Percentiles rank a stretch among this genome's conserved stretches.
Evolutionary conservation across 2,113 vertebrate genomes (phyloP).

Genomic region (Sardina pilchardus): DNA sequence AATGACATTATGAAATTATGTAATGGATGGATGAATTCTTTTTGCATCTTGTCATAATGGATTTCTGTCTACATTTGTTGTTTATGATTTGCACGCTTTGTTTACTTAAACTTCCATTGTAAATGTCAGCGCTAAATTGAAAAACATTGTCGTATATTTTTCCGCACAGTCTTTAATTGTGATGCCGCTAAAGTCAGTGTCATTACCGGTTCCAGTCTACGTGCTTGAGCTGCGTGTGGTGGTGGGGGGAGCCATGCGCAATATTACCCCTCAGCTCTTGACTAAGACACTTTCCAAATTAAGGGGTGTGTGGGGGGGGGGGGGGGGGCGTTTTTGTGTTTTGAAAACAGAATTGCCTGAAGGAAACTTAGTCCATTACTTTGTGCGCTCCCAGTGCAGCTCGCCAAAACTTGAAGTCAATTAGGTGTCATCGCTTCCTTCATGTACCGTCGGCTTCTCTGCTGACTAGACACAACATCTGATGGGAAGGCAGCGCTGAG

Average conservation of each 20-base stretch:
- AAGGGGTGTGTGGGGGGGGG: neutral
- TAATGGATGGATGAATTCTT: neutral
- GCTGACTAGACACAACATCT: neutral
- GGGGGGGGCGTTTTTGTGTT: neutral
- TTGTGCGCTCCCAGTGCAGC: neutral
- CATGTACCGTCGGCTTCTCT: neutral
- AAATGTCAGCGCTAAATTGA: slow-evolving; percentile 8
- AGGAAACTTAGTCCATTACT: neutral
- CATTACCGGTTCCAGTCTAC: neutral
- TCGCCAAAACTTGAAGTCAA: neutral
- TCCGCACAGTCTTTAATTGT: neutral
- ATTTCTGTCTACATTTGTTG: neutral
- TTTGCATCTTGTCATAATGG: neutral
- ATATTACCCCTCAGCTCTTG: neutral
- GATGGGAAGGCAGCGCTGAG: neutral
- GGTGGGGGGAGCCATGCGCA: too few relatives aligned
- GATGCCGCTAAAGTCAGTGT: neutral
- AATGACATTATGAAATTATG: neutral
- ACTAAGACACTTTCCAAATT: neutral
- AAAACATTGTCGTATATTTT: neutral
- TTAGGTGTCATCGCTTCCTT: neutral
- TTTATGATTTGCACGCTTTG: neutral
- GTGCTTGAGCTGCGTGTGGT: neutral
- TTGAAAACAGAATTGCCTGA: neutral
- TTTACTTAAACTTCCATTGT: neutral